Evolutionary conservation across 37 sponge, comb jelly and placozoan species (phyloP).

Genomic region (Ianthella basta): DNA sequence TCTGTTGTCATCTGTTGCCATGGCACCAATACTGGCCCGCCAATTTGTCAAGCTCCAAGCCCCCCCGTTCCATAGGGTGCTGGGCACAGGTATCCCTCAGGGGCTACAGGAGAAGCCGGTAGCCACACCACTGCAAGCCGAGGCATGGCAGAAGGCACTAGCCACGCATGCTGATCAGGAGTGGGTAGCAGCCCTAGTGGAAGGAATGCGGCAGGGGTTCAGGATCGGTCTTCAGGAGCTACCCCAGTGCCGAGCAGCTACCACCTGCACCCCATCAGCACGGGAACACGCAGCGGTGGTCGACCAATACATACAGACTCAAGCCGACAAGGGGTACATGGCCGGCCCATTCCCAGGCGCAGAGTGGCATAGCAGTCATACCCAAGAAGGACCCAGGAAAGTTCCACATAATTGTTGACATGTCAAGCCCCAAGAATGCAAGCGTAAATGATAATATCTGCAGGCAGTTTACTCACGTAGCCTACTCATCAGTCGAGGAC

Average conservation of each 20-base stretch:
- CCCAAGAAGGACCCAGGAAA: too few relatives aligned
- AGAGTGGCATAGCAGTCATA: too few relatives aligned
- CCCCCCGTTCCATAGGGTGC: neutral
- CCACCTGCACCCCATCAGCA: neutral
- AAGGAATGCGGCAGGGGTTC: neutral
- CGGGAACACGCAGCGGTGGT: neutral
- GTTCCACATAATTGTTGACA: too few relatives aligned
- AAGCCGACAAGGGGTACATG: too few relatives aligned
- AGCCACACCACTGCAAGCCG: neutral
- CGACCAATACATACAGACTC: too few relatives aligned
- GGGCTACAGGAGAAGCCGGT: neutral
- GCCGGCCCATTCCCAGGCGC: too few relatives aligned
- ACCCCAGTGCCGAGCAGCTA: neutral
- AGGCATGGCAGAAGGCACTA: neutral
- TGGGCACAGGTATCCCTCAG: neutral
- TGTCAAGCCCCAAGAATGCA: too few relatives aligned
- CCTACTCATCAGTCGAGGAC: too few relatives aligned
- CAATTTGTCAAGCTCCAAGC: neutral
- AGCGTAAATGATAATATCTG: too few relatives aligned
- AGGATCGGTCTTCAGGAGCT: neutral
- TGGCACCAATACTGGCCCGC: neutral
- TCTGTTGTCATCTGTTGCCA: neutral
- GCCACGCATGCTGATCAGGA: neutral
- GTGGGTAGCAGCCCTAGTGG: neutral
- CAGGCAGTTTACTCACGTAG: too few relatives aligned